phyloP scores from a whole-genome alignment of 2,797 vertebrate species.

The Nannoperca obscura region DNA sequence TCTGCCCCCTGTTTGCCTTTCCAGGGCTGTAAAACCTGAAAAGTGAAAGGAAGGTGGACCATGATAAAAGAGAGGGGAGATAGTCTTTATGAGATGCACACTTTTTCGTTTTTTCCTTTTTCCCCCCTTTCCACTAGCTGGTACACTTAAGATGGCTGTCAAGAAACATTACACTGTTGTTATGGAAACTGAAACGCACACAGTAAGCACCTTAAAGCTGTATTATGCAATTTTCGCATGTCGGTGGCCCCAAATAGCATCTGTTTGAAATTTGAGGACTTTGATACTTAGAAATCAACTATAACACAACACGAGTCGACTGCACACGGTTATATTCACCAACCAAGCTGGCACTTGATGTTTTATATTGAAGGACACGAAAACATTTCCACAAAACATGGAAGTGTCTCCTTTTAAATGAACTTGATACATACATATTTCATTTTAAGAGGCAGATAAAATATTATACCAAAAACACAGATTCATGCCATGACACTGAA shows the following conservation, averaged over 20 bases:
- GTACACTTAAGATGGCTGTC: conserved; percentile 29
- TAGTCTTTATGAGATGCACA: conserved; percentile 55
- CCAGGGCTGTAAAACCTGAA: conserved; percentile 76
- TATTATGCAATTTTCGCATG: conserved; percentile 16
- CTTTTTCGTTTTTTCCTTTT: too few species aligned
- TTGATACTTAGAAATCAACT: conserved; percentile 18
- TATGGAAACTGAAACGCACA: conserved; percentile 48
- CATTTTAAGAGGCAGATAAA: neutral
- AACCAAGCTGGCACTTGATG: neutral
- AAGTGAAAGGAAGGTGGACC: conserved; percentile 62
- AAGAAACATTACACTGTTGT: conserved; percentile 54
- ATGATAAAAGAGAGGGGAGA: conserved; percentile 41
- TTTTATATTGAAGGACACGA: neutral
- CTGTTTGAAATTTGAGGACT: conserved; percentile 29
- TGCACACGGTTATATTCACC: neutral
- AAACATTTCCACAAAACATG: neutral
- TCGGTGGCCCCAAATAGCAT: conserved; percentile 21
- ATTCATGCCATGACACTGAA: neutral
- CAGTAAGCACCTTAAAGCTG: conserved; percentile 27
- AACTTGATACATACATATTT: neutral
- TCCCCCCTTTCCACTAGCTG: conserved; percentile 13
- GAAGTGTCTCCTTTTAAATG: neutral
- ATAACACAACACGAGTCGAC: neutral
- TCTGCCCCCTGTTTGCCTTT: conserved; percentile 81
- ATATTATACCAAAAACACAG: neutral